Evolutionary conservation across 2,888 invertebrate genomes (phyloP).

Genomic region (Branchipolynoe longqiensis): DNA sequence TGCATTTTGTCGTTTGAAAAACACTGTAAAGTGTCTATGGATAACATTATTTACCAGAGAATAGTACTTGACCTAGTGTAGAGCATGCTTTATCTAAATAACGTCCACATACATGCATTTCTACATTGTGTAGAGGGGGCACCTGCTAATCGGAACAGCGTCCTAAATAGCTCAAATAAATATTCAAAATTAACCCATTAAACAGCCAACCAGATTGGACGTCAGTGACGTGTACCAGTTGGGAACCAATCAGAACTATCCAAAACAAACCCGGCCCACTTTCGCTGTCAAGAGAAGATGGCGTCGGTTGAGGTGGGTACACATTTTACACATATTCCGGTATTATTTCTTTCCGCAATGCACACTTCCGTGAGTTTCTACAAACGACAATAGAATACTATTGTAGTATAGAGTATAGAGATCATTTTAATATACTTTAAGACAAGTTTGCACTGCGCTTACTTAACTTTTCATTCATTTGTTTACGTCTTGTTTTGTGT

Average conservation of each 20-base stretch:
- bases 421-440: conserved; percentile 4
- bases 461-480: conserved; percentile 53
- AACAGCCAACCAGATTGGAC: conserved; percentile 24
- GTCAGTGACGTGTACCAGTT: conserved; percentile 15
- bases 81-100: too few species aligned
- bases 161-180: conserved; percentile 50
- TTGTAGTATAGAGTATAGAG: neutral
- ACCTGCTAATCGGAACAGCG: neutral
- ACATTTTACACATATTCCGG: neutral
- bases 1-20: too few species aligned
- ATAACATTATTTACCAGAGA: too few species aligned
- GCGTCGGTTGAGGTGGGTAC: conserved; percentile 77
- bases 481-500: conserved; percentile 41
- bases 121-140: neutral
- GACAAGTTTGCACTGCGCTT: conserved; percentile 5
- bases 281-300: conserved; percentile 70
- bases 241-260: conserved; percentile 60
- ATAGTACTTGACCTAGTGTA: too few species aligned
- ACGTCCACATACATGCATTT: too few species aligned
- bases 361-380: neutral
- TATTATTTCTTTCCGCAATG: neutral
- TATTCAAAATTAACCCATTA: conserved; percentile 55
- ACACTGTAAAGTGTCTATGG: too few species aligned
- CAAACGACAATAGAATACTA: conserved; percentile 13
- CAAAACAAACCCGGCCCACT: conserved; percentile 57